Conservation (phyloP, 2,797 vertebrate genomes). For the Acrocephalus scirpaceus region DNA sequence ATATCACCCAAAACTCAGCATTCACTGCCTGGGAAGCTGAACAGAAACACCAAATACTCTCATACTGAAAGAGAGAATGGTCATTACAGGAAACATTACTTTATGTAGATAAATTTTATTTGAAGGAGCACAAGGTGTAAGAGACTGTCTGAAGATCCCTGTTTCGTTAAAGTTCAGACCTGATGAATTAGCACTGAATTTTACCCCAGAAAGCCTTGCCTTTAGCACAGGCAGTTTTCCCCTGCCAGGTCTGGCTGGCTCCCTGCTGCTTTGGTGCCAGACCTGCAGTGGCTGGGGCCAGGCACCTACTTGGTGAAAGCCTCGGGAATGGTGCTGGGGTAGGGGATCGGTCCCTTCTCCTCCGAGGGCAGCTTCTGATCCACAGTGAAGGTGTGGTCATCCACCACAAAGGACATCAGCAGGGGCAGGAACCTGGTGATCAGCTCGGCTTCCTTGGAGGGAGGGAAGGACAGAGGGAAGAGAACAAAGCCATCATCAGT, state of each 20-base stretch:
- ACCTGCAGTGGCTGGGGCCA: neutral
- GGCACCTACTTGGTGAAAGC: conserved; percentile 86
- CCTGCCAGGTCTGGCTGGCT: neutral
- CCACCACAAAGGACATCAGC: conserved; percentile 96
- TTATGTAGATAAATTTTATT: neutral
- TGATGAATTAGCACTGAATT: neutral
- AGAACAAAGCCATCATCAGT: neutral
- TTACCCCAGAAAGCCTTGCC: neutral
- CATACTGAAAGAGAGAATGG: neutral
- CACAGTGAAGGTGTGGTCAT: conserved; percentile 91
- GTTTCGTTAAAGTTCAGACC: neutral
- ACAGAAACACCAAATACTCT: neutral
- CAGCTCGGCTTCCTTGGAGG: conserved; percentile 87
- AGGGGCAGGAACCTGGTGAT: conserved; percentile 93
- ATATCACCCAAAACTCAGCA: neutral
- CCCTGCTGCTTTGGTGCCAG: neutral
- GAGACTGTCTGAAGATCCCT: neutral
- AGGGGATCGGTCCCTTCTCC: conserved; percentile 85
- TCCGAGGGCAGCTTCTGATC: conserved; percentile 94
- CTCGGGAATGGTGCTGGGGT: conserved; percentile 88
- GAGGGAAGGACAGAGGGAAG: neutral
- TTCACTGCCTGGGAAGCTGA: neutral
- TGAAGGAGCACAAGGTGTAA: neutral
- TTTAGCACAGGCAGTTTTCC: neutral
- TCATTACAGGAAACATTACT: neutral